phyloP scores from a whole-genome alignment of 1,140 invertebrate species.

The Chelonus insularis region DNA sequence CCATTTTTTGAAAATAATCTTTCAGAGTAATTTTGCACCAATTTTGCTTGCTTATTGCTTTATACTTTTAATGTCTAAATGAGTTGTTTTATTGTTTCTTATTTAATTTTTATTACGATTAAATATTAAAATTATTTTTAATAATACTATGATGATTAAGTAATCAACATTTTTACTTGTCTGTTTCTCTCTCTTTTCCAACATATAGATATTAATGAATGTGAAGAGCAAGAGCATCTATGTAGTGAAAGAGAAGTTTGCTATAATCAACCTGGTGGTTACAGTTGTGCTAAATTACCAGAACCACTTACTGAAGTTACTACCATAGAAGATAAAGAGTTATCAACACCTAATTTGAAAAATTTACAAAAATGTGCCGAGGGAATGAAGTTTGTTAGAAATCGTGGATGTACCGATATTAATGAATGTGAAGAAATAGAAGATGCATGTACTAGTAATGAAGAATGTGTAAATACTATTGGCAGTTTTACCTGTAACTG shows the following conservation, averaged over 20 bases:
- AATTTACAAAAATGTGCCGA: conserved; percentile 27
- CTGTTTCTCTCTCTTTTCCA: no score
- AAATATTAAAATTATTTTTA: conserved; percentile 36
- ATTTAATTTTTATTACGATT: background rate
- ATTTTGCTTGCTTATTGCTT: conserved; percentile 2
- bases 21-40: background rate
- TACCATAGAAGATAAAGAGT: conserved; percentile 25
- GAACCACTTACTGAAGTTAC: conserved; percentile 40
- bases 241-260: conserved; percentile 56
- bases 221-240: conserved; percentile 43
- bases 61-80: background rate
- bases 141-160: no score
- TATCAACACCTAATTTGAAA: conserved; percentile 10
- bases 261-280: conserved; percentile 64
- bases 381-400: conserved; percentile 41
- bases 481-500: conserved; percentile 63
- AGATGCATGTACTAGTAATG: conserved; percentile 59
- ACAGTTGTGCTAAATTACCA: conserved; percentile 59
- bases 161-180: no score
- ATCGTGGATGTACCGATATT: conserved; percentile 65
- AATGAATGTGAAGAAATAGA: conserved; percentile 67
- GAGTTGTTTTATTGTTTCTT: background rate
- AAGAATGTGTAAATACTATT: conserved; percentile 59
- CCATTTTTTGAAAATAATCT: no score
- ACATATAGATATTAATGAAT: conserved; percentile 65